Base-by-base conservation (phyloP, 2,797 vertebrate species). In the Notolabrus celidotus region DNA sequence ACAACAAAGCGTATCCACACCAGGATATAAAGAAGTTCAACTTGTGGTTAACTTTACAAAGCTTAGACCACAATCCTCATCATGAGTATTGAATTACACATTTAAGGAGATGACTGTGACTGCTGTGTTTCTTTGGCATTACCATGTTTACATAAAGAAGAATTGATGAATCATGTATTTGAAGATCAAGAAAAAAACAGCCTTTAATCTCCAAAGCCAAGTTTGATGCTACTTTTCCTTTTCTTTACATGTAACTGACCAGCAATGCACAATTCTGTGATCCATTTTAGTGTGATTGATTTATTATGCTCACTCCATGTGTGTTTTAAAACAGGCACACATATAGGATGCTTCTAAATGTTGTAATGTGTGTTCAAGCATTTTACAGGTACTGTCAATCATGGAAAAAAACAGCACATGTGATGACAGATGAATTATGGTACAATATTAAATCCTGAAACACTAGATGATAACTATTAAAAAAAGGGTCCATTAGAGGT, bases 371-470 rank as follows among this genome's bases (percentile, higher is more conserved):
- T 5, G 7, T 3, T 3, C 5, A 22, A 19, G 10, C 14, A 29
- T 69, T 81, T 80, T 22, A 69, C 39, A 67, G 50, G 41, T 79
- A 20, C 79, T 43, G 29, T 58, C 82, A 66, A 84, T 80, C 66
- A 60, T 69, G 43, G n/a, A 82, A 66, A 68, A 60, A 52, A 56
- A 53, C 38, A 55, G 45, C 20, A 50, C 50, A 77, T 34, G 62
- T 23, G 29, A 71, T 36, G 42, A 54, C 38, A 1, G 6, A 66
- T 73, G 51, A 80, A 80, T 82, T 63, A 75, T 41, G 17, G 70
- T 45, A 25, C 23, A 61, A 51, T 47, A 42, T 65, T 66, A 55
- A 54, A 23, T 71, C 58, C 15, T 73, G 57, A 85, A 85, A 80
- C 60, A 64, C 51, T 41, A 83, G 43, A 77, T 41, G 20, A 85